Conservation (phyloP, 2,888 invertebrate species). For the Zeuzera pyrina region DNA sequence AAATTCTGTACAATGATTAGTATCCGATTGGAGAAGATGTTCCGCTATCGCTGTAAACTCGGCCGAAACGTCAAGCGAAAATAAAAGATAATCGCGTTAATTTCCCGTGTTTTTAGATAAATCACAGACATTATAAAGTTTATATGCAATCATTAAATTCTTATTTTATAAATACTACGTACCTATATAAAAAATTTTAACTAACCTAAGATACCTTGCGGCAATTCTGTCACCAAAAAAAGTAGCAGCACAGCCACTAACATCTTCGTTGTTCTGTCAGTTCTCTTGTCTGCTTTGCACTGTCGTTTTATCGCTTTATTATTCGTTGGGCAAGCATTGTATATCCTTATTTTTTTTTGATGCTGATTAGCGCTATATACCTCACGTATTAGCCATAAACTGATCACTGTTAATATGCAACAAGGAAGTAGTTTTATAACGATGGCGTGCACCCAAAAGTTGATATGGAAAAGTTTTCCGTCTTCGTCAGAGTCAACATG, state of each 20-base stretch:
- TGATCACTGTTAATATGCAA: conserved; percentile 81
- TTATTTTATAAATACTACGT: no score
- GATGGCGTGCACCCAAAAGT: conserved; percentile 88
- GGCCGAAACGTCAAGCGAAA: no score
- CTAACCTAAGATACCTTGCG: conserved; percentile 81
- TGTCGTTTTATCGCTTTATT: conserved; percentile 51
- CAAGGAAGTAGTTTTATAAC: conserved; percentile 87
- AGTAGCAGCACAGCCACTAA: conserved; percentile 88
- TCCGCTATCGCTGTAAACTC: no score
- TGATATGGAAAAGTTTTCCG: conserved; percentile 76
- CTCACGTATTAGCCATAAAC: conserved; percentile 79
- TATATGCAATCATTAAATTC: no score
- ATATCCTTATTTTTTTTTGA: conserved; percentile 73
- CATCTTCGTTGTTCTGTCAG: conserved; percentile 91
- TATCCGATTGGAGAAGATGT: no score
- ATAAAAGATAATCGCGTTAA: no score
- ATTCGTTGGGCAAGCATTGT: conserved; percentile 53
- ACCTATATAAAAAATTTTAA: no score
- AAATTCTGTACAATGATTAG: no score
- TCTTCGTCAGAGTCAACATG: conserved; percentile 72
- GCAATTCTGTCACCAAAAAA: conserved; percentile 91
- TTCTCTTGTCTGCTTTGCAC: conserved; percentile 53
- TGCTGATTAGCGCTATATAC: conserved; percentile 80
- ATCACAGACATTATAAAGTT: no score
- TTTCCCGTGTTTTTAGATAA: no score